Conservation (phyloP, 2,888 invertebrate species). For the Clostera curtula region DNA sequence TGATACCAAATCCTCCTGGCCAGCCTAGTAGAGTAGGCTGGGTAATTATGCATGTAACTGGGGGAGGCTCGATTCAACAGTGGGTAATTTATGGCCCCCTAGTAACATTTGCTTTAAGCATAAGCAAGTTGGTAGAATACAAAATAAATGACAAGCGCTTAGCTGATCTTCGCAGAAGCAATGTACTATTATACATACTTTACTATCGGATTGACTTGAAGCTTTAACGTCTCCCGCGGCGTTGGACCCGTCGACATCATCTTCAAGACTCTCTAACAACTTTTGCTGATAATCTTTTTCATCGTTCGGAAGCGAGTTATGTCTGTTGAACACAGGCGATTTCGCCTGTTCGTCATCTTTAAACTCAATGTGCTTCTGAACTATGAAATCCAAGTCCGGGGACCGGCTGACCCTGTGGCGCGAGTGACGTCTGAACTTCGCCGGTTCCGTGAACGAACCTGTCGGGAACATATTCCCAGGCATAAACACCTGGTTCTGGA, state of each 20-base stretch:
- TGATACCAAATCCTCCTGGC: too few relatives aligned
- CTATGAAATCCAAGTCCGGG: conserved; percentile 37
- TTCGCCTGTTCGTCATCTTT: conserved; percentile 36
- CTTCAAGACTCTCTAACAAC: conserved; percentile 28
- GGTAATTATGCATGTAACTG: too few relatives aligned
- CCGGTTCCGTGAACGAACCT: conserved; percentile 45
- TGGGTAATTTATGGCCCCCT: too few relatives aligned
- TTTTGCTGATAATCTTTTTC: conserved; percentile 40
- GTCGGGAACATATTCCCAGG: conserved; percentile 48
- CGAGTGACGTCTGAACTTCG: conserved; percentile 27
- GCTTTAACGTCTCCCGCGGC: conserved; percentile 29
- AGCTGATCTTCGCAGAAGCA: too few relatives aligned
- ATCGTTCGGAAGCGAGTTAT: conserved; percentile 51
- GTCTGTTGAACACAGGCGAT: conserved; percentile 50
- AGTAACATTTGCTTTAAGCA: too few relatives aligned
- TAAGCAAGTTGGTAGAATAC: too few relatives aligned
- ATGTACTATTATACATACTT: too few relatives aligned
- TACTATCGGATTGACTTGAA: too few relatives aligned
- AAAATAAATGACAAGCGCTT: too few relatives aligned
- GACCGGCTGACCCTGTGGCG: conserved; percentile 32
- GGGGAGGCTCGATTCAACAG: too few relatives aligned
- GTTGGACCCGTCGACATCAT: conserved; percentile 42
- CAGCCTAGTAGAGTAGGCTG: too few relatives aligned
- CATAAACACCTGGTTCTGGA: conserved; percentile 70
- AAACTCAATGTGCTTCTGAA: conserved; percentile 55